Evolutionary conservation across 2,797 vertebrate genomes (phyloP).

Genomic region (Enteromius mattozi): DNA sequence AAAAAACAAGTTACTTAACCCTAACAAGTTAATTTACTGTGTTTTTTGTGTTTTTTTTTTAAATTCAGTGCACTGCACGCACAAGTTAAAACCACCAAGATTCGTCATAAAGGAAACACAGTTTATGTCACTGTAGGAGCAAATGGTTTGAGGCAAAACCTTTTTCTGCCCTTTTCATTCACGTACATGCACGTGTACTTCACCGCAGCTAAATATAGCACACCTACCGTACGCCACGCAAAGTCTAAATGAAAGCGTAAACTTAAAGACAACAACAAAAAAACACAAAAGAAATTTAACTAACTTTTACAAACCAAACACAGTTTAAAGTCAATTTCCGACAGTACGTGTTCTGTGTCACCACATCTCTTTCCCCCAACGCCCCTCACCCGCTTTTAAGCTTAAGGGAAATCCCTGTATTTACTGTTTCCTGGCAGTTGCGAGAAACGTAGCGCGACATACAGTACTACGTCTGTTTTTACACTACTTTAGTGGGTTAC

Average conservation of each 20-base stretch:
- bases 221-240: accelerated
- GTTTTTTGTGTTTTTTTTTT: background rate
- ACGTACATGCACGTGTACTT: background rate
- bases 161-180: background rate
- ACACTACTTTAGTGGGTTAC: background rate
- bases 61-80: background rate
- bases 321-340: background rate
- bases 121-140: background rate
- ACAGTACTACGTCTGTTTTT: constrained; percentile 20
- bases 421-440: constrained; percentile 43
- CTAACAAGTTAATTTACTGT: too few relatives aligned
- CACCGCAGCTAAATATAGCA: constrained; percentile 25
- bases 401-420: constrained; percentile 62
- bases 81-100: background rate
- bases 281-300: background rate
- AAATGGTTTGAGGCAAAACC: background rate
- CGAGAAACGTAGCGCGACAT: background rate
- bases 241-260: background rate
- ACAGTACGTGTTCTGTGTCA: background rate
- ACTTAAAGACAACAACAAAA: background rate
- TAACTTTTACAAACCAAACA: background rate
- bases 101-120: background rate
- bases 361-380: background rate
- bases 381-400: constrained; percentile 18
- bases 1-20: background rate